These are phyloP conservation scores for Alethe diademata DNA, from an alignment of 2,113 vertebrate genomes.

Conservation along the genomic window DNA sequence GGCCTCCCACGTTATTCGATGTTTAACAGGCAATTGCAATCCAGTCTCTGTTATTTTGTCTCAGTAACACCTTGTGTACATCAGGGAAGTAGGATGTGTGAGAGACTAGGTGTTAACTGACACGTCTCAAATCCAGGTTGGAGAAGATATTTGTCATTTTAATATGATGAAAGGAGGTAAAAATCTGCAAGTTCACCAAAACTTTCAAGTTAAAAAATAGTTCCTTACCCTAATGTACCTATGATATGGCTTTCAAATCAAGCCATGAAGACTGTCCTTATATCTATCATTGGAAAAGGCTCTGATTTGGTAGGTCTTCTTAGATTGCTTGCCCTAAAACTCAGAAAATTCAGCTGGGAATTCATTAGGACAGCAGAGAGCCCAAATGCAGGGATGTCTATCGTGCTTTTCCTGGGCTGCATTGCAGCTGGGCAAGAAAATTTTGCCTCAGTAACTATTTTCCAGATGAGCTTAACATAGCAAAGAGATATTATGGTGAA, in stretches of 20 bases:
- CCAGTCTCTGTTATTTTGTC: constrained; percentile 1
- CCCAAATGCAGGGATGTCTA: background rate
- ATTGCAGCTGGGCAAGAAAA: background rate
- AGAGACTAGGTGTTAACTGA: constrained; percentile 46
- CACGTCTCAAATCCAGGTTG: constrained; percentile 11
- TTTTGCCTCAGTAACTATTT: background rate
- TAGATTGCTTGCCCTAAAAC: background rate
- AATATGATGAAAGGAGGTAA: background rate
- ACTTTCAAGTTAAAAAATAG: background rate
- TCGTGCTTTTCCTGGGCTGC: background rate
- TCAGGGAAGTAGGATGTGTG: constrained; percentile 43
- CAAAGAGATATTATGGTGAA: background rate
- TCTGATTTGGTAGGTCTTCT: background rate
- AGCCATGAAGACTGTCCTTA: background rate
- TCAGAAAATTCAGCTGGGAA: background rate
- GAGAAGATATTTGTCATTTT: background rate
- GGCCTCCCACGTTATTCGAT: background rate
- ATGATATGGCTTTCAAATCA: background rate
- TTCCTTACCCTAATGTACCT: background rate
- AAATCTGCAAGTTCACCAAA: background rate
- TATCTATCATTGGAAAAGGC: background rate
- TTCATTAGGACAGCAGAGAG: background rate
- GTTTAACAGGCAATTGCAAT: background rate
- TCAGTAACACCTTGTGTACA: constrained; percentile 6
- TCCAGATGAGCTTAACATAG: background rate